Percentiles rank a stretch among this genome's conserved stretches.
Evolutionary conservation across 2,113 vertebrate genomes (phyloP).

Genomic region (Crocuta crocuta): DNA sequence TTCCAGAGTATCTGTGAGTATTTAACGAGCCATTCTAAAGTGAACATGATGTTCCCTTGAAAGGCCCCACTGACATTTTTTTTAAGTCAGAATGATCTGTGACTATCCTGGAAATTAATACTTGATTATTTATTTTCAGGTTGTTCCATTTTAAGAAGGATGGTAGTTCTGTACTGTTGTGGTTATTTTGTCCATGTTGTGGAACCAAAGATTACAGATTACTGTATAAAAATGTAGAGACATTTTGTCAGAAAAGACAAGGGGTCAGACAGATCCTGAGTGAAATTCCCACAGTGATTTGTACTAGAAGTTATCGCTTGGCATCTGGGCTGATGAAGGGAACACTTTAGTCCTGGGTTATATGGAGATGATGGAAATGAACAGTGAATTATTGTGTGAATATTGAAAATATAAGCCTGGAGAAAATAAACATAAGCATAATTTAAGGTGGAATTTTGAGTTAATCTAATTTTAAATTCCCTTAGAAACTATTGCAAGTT

Average conservation of each 20-base stretch:
- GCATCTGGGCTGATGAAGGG: neutral
- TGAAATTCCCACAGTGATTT: neutral
- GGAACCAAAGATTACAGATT: neutral
- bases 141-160: neutral
- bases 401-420: neutral
- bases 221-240: slow-evolving; percentile 12
- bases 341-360: neutral
- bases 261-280: neutral
- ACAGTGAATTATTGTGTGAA: neutral
- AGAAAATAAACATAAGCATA: neutral
- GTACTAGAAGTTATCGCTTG: neutral
- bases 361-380: neutral
- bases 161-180: neutral
- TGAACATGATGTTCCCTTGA: fast-evolving
- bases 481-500: neutral
- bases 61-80: neutral
- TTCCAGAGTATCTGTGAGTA: slow-evolving; percentile 95
- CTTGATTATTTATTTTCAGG: neutral
- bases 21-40: neutral
- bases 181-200: neutral
- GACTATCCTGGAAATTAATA: neutral
- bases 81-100: neutral
- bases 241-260: neutral
- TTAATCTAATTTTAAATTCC: slow-evolving; percentile 40
- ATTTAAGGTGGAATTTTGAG: slow-evolving; percentile 6